Evolutionary conservation across 2,888 invertebrate genomes (phyloP).

Genomic region (Acleris cristana): DNA sequence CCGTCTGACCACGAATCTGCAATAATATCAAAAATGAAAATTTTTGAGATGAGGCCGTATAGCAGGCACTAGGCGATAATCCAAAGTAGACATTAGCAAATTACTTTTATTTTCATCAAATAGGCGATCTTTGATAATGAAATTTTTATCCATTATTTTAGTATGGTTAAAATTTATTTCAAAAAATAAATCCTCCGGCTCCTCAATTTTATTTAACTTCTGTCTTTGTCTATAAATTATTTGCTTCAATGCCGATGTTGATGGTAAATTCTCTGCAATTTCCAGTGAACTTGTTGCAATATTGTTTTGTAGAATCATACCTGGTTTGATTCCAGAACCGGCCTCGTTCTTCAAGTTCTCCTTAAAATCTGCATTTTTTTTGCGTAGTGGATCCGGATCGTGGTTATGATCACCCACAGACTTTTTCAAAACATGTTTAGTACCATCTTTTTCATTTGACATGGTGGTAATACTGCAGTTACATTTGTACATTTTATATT

Average conservation of each 20-base stretch:
- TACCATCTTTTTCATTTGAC: background rate
- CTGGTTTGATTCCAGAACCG: too few species aligned
- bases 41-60: too few species aligned
- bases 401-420: conserved; percentile 31
- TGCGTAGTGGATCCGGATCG: background rate
- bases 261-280: too few species aligned
- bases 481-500: too few species aligned
- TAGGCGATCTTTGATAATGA: background rate
- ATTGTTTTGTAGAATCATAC: too few species aligned
- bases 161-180: conserved; percentile 1
- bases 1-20: too few species aligned
- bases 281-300: too few species aligned
- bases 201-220: background rate
- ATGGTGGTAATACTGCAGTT: background rate
- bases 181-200: conserved; percentile 3
- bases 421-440: conserved; percentile 9
- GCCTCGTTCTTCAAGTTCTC: background rate
- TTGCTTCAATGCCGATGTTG: background rate
- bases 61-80: too few species aligned
- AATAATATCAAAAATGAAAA: too few species aligned
- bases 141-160: background rate
- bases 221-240: conserved; percentile 1
- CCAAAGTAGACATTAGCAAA: conserved; percentile 1
- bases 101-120: background rate
- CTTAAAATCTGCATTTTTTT: background rate